phyloP scores from a whole-genome alignment of 2,888 invertebrate species.

The Epinotia nisella region DNA sequence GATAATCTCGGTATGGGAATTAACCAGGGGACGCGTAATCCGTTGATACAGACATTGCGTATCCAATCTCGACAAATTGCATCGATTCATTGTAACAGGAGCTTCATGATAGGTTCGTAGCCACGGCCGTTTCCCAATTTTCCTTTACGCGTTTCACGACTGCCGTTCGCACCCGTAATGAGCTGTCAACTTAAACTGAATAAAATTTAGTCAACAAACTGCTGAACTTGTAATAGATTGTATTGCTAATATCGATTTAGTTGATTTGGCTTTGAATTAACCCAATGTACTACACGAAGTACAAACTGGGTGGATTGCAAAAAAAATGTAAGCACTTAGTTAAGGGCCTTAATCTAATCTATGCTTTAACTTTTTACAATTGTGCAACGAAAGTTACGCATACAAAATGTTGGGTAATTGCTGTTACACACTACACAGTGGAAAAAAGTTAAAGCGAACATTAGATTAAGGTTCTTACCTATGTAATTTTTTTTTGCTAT shows the following conservation, averaged over 20 bases:
- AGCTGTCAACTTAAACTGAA: slow-evolving; percentile 19
- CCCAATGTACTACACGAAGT: no score
- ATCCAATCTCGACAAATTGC: slow-evolving; percentile 66
- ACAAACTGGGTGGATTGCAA: no score
- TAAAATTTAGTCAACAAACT: slow-evolving; percentile 11
- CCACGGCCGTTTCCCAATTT: slow-evolving; percentile 33
- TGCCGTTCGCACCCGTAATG: slow-evolving; percentile 14
- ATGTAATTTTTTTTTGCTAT: no score
- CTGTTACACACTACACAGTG: no score
- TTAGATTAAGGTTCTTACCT: no score
- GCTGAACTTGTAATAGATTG: not conserved
- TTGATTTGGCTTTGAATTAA: not conserved
- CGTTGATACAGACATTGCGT: slow-evolving; percentile 63
- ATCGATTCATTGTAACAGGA: slow-evolving; percentile 55
- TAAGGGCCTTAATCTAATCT: no score
- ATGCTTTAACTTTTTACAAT: no score
- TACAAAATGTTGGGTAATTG: no score
- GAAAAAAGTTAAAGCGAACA: no score
- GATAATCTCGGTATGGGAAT: slow-evolving; percentile 64
- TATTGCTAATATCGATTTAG: not conserved
- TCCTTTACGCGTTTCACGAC: slow-evolving; percentile 37
- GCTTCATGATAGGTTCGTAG: slow-evolving; percentile 33
- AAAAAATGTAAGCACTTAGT: no score
- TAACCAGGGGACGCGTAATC: slow-evolving; percentile 57
- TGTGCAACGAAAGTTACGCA: no score